phyloP scores from a whole-genome alignment of 2,888 invertebrate species.

The Ramazzottius varieornatus region DNA sequence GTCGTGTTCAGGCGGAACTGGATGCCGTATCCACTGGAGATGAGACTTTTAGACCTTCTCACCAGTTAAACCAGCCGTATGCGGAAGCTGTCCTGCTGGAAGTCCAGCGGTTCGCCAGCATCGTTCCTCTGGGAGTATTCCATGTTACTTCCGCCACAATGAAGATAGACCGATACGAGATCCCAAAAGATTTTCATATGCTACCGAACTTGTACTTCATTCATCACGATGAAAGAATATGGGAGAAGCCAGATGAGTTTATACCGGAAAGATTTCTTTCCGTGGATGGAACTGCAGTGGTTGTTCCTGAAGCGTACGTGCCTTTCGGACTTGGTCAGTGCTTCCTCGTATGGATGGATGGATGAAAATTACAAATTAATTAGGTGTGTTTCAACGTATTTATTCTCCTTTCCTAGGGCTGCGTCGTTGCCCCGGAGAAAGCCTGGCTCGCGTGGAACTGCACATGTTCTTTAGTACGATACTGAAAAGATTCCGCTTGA shows the following conservation, averaged over 20 bases:
- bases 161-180: too few species aligned
- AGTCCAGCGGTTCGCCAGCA: not conserved
- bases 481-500: not conserved
- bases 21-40: not conserved
- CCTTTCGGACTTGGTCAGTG: conserved; percentile 2
- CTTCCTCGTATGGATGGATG: too few species aligned
- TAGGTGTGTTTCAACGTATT: too few species aligned
- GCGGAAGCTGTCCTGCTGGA: not conserved
- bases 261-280: conserved; percentile 1
- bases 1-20: not conserved
- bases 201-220: conserved; percentile 4
- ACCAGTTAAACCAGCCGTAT: not conserved
- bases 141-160: not conserved
- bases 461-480: not conserved
- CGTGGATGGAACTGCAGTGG: not conserved
- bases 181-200: too few species aligned
- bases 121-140: not conserved
- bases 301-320: not conserved
- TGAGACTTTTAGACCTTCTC: not conserved
- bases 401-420: not conserved
- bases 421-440: not conserved
- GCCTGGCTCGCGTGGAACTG: not conserved
- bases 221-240: conserved; percentile 2
- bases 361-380: too few species aligned
- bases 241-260: conserved; percentile 3